phyloP scores from a whole-genome alignment of 2,797 vertebrate species.

The Chromobotia macracanthus region DNA sequence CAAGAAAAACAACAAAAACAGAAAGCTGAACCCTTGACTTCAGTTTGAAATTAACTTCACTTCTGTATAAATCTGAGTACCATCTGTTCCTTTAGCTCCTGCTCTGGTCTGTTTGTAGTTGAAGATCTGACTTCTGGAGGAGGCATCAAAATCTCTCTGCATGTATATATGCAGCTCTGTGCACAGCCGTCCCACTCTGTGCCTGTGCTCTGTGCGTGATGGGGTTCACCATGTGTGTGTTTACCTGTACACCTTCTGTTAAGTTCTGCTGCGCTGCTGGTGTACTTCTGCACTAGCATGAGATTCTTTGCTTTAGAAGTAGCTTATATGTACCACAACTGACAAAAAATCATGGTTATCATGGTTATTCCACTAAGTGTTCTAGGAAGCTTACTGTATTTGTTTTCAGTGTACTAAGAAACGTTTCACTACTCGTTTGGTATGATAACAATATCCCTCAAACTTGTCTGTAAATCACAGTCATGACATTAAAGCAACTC shows the following conservation, averaged over 20 bases:
- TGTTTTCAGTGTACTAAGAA: background rate
- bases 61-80: conserved; percentile 38
- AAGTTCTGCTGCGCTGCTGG: too few species aligned
- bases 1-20: conserved; percentile 5
- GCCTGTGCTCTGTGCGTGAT: too few species aligned
- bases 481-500: background rate
- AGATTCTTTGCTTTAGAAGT: too few species aligned
- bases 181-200: background rate
- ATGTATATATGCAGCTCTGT: conserved; percentile 31
- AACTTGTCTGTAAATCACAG: background rate
- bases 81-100: conserved; percentile 59
- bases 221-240: too few species aligned
- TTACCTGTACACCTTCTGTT: too few species aligned
- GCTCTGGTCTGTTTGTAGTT: conserved; percentile 43
- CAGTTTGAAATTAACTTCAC: conserved; percentile 9
- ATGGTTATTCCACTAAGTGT: background rate
- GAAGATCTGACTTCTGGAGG: conserved; percentile 29
- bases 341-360: too few species aligned
- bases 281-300: too few species aligned
- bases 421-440: background rate
- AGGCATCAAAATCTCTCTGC: conserved; percentile 32
- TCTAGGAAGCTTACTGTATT: background rate
- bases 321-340: too few species aligned
- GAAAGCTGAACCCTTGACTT: background rate
- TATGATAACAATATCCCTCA: background rate